Evolutionary conservation across 2,888 invertebrate species (phyloP), one percentile per base, ranked within the genome.

Genomic region (Troides oblongomaculatus): DNA sequence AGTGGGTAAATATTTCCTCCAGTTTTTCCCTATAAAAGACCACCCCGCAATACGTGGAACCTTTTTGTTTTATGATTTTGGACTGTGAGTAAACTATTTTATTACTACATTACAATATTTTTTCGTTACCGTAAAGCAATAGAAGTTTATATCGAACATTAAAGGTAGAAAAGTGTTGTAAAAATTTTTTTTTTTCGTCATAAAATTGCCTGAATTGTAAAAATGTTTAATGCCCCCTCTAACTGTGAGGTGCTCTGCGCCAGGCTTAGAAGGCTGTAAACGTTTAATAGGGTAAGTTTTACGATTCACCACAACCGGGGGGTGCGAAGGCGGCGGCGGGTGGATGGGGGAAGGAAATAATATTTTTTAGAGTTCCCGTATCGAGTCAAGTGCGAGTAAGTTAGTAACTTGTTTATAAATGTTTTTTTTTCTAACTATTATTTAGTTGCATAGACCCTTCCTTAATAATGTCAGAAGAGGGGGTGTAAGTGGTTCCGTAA

Each of bases 271-370:
- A 78, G 83, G 80, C 79, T 84, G 87, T 90, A 90, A 90, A 90
- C 84, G 81, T 87, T 90, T 90, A 89, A 91, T 89, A 84, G 90
- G 89, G 85, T 85, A 86, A 87, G 81, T 87, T 88, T 88, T 86
- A 87, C 85, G 86, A 86, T 74, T 69, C 58, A 66, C 74, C 76
- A 73, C 76, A 74, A 73, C 69, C 71, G 70, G 10, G 39, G 5
- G 39, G 10, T 39, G 10, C 7, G 39, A 10, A 10, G 39, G 10
- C 10, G 8, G 10, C 7, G 39, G 10, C 10, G 39, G 39, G 10
- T 39, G 8, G 39, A 39, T 8, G 39, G 39, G 30, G 70, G 67
- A 61, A 56, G 72, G 69, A 64, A 66, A 68, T 70, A 30, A 62
- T 18, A 36, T 68, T 59, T 64, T 68, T 63, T 63, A 50, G 64